These are phyloP conservation scores for Tubulanus polymorphus DNA, from an alignment of 2,888 invertebrate genomes.

Conservation along the genomic window DNA sequence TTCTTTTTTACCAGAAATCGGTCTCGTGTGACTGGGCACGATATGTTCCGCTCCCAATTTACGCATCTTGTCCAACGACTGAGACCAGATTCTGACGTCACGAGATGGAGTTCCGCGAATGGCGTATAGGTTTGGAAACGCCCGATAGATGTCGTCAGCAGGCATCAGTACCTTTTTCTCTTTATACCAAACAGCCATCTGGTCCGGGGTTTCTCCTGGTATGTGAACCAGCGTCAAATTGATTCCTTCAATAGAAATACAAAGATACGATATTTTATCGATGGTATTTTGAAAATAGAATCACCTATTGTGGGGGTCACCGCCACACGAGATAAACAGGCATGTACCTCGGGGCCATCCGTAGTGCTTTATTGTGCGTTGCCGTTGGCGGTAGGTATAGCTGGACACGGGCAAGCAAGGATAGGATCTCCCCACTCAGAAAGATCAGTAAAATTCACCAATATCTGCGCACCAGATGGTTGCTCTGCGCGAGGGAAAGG, in stretches of 20 bases:
- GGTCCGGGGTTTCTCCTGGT: constrained; percentile 45
- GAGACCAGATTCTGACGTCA: constrained; percentile 31
- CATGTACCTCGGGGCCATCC: no score
- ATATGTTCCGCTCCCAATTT: constrained; percentile 30
- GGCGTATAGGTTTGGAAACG: constrained; percentile 45
- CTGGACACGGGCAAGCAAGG: no score
- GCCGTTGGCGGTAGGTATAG: no score
- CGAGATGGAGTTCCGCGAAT: constrained; percentile 38
- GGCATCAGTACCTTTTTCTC: constrained; percentile 30
- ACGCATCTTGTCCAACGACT: constrained; percentile 37
- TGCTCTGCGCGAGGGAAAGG: neutral
- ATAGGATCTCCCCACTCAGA: no score
- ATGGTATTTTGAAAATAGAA: neutral
- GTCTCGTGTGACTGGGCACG: constrained; percentile 39
- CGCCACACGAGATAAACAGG: no score
- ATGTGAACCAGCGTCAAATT: constrained; percentile 37
- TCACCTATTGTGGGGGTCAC: no score
- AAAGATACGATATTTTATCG: no score
- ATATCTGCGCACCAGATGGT: neutral
- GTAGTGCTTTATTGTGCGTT: no score
- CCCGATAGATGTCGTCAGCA: constrained; percentile 39
- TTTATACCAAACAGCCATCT: constrained; percentile 42
- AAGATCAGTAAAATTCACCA: neutral
- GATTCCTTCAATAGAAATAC: constrained; percentile 26
- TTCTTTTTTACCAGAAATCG: constrained; percentile 26